These are phyloP conservation scores for Heliothis virescens DNA, from an alignment of 1,140 invertebrate genomes.

Conservation along the genomic window DNA sequence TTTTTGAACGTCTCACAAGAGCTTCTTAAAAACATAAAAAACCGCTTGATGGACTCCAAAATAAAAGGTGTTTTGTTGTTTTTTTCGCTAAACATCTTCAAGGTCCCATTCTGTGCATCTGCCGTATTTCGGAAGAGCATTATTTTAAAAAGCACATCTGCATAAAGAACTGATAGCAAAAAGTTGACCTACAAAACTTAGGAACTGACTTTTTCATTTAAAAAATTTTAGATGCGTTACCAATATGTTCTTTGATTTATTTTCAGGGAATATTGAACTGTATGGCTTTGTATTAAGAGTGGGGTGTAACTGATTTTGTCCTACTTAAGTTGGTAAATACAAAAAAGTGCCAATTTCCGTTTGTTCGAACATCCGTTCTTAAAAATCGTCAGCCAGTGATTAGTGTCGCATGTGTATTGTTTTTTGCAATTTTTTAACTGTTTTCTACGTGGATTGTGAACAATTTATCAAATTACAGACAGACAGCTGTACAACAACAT, in stretches of 20 bases:
- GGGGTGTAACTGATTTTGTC: constrained; percentile 24
- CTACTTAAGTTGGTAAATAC: constrained; percentile 55
- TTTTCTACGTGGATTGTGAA: constrained; percentile 53
- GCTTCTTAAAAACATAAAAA: constrained; percentile 64
- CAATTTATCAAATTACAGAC: constrained; percentile 75
- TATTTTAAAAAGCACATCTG: constrained; percentile 81
- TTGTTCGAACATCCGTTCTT: constrained; percentile 79
- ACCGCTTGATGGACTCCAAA: constrained; percentile 63
- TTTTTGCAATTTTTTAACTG: constrained; percentile 76
- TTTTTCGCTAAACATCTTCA: constrained; percentile 76
- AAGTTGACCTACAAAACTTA: constrained; percentile 83
- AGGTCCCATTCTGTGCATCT: constrained; percentile 77
- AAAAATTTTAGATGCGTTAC: constrained; percentile 48
- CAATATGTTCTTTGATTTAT: background rate
- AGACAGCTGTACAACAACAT: constrained; percentile 69
- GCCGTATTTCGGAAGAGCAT: constrained; percentile 70
- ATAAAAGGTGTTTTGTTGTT: constrained; percentile 75
- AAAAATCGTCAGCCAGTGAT: constrained; percentile 80
- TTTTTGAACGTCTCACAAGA: constrained; percentile 42
- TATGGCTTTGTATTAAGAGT: constrained; percentile 40
- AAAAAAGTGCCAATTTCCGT: constrained; percentile 85
- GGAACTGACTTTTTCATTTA: constrained; percentile 74
- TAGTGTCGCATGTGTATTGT: constrained; percentile 77
- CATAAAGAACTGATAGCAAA: constrained; percentile 84
- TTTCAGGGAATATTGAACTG: constrained; percentile 45